Base-by-base conservation (phyloP, 2,888 invertebrate genomes). In the Germaria angustata region DNA sequence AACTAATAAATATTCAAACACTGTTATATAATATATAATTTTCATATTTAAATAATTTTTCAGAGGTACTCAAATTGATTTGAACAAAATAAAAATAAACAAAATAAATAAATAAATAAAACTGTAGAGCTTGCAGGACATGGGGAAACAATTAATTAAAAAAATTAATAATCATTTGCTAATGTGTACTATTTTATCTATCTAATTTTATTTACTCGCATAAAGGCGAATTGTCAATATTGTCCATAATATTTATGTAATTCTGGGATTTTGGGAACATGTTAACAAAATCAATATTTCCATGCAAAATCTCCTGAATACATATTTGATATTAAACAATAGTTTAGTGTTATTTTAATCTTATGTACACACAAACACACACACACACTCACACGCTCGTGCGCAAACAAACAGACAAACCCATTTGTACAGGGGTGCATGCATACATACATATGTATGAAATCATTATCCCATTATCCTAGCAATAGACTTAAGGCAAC, bases 391-490 rank as follows among this genome's bases (percentile, higher is more conserved):
- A n/a, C n/a, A 59, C 4, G 11, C 24, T n/a, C 2, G 3, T 34
- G 44, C 15, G 44, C 17, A 8, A 1, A n/a, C 34, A 73, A 6
- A 44, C 17, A n/a, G n/a, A n/a, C n/a, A n/a, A n/a, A n/a, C n/a
- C n/a, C n/a, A n/a, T n/a, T n/a, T n/a, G n/a, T n/a, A n/a, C n/a
- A n/a, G 13, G 13, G 13, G 15, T 51, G n/a, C 2, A 17, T 41
- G 17, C 17, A 6, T 13, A 32, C 32, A 49, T 15, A 24, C n/a
- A 5, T 51, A 57, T 20, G 8, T 57, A 39, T 28, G 34, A 63
- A 77, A 53, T 77, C 53, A 53, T 77, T 77, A 77, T 77, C 69
- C 77, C 61, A 77, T 69, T 77, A 77, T 69, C 51, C 41, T 44
- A 24, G 61, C 61, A 77, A 77, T 63, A 69, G 77, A 63, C 69